Evolutionary conservation across 1,140 invertebrate species (phyloP).

Genomic region (Pogonus chalceus): DNA sequence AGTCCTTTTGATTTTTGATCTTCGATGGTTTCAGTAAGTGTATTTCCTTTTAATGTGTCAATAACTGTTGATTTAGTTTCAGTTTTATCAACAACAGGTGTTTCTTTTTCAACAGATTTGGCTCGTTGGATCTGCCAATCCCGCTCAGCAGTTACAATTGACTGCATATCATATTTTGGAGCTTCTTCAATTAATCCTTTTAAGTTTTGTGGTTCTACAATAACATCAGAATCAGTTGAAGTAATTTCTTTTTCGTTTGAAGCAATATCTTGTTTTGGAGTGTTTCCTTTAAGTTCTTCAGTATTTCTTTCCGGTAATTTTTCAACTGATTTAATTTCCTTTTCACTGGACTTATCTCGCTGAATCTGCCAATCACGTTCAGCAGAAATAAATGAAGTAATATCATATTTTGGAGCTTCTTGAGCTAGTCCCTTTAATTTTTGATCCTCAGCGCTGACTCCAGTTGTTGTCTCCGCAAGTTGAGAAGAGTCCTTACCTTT

Average conservation of each 20-base stretch:
- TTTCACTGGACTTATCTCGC: neutral
- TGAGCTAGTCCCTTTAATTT: neutral
- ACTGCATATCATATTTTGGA: neutral
- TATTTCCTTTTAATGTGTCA: neutral
- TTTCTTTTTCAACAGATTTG: neutral
- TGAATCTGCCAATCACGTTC: constrained; percentile 12
- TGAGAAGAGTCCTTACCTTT: neutral
- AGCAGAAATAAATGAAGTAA: constrained; percentile 8
- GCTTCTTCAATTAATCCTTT: neutral
- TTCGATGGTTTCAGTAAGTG: too few species aligned
- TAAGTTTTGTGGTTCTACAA: neutral
- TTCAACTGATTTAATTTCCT: neutral
- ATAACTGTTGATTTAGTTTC: neutral
- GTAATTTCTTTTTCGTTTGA: neutral
- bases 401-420: constrained; percentile 13
- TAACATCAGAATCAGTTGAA: neutral
- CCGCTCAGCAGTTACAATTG: neutral
- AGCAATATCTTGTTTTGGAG: neutral
- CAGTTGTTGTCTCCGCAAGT: neutral
- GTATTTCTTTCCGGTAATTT: neutral
- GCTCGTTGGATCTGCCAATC: neutral
- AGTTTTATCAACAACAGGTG: neutral
- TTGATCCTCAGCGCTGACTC: neutral
- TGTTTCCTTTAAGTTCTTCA: neutral
- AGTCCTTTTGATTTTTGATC: neutral